phyloP scores from a whole-genome alignment of 2,113 vertebrate species.

The Zapus hudsonius region DNA sequence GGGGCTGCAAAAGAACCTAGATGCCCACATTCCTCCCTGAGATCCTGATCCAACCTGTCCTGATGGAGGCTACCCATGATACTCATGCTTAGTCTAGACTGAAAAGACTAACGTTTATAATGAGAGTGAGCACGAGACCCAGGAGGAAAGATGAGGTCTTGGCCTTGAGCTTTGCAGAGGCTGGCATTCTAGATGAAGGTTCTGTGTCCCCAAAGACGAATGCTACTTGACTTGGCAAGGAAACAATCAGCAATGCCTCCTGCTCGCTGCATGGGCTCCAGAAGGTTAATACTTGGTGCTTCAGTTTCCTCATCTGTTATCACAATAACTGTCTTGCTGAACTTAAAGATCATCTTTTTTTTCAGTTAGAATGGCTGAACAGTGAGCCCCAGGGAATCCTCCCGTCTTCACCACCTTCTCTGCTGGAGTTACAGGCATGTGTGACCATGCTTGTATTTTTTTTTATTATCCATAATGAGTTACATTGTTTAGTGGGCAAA shows the following conservation, averaged over 20 bases:
- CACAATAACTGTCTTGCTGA: background rate
- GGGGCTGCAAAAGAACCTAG: background rate
- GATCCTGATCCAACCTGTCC: background rate
- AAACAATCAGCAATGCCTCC: background rate
- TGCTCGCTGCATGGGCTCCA: background rate
- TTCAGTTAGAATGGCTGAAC: too few species aligned
- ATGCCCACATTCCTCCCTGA: fast-evolving
- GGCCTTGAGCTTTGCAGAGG: background rate
- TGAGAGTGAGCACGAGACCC: background rate
- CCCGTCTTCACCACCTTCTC: too few species aligned
- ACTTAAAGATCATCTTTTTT: too few species aligned
- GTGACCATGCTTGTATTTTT: too few species aligned
- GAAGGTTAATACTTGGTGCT: background rate
- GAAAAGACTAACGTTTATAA: background rate
- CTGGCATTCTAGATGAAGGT: background rate
- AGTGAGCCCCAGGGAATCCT: too few species aligned
- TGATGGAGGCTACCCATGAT: background rate
- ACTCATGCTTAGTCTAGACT: background rate
- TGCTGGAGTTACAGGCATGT: too few species aligned
- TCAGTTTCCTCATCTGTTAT: background rate
- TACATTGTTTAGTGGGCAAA: too few species aligned
- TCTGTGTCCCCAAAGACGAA: background rate
- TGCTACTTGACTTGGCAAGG: background rate
- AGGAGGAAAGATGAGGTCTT: background rate
- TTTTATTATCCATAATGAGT: too few species aligned